A percentile compares a stretch with the other conserved stretches of the same genome.
phyloP scores from a whole-genome alignment of 2,797 vertebrate genomes.

The Pangasius sanitwongsei region DNA sequence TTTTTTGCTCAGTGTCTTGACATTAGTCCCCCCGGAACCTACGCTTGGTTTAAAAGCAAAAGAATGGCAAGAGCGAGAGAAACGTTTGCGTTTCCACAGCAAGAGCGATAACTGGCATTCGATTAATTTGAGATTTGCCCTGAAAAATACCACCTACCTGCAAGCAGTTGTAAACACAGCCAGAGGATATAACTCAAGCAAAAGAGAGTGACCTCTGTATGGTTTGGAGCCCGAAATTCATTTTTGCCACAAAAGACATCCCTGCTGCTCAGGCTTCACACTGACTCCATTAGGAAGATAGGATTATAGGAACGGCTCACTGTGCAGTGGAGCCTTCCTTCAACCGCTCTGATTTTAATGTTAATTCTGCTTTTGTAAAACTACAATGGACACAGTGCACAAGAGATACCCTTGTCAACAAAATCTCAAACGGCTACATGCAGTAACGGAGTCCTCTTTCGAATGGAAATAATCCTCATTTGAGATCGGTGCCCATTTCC shows the following conservation, averaged over 20 bases:
- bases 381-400: conserved; percentile 82
- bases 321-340: conserved; percentile 78
- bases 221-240: conserved; percentile 81
- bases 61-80: conserved; percentile 51
- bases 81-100: conserved; percentile 66
- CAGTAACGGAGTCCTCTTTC: conserved; percentile 66
- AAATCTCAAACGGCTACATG: conserved; percentile 81
- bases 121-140: conserved; percentile 67
- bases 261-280: conserved; percentile 85
- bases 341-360: conserved; percentile 86
- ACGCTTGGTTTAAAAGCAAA: conserved; percentile 55
- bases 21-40: conserved; percentile 44
- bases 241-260: conserved; percentile 83
- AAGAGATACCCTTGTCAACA: conserved; percentile 82
- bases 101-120: conserved; percentile 72
- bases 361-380: conserved; percentile 87
- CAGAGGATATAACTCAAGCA: conserved; percentile 81
- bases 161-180: conserved; percentile 84
- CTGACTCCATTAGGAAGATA: conserved; percentile 83
- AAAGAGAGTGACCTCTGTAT: conserved; percentile 80
- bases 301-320: conserved; percentile 88
- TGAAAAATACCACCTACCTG: conserved; percentile 80
- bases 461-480: conserved; percentile 54
- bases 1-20: conserved; percentile 43
- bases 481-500: conserved; percentile 51